Percentiles rank a stretch among this genome's conserved stretches.
phyloP scores from a whole-genome alignment of 2,888 invertebrate species.

The Didymodactylos carnosus region DNA sequence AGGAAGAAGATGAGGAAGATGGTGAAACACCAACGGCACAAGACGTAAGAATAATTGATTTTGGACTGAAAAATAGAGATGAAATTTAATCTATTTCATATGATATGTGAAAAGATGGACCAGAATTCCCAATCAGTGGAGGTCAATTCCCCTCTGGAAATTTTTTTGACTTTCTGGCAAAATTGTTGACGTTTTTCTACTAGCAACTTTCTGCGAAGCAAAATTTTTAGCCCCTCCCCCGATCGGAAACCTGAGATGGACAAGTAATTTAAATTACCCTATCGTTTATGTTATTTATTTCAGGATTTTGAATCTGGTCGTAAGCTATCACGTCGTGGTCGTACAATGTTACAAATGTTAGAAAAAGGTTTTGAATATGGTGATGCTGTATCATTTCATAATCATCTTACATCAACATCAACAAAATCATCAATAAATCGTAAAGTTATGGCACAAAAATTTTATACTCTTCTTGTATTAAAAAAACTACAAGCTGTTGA shows the following conservation, averaged over 20 bases:
- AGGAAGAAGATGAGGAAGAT: neutral
- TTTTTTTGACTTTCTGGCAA: too few relatives aligned
- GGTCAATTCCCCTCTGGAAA: too few relatives aligned
- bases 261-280: too few relatives aligned
- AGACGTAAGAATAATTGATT: neutral
- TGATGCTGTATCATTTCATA: neutral
- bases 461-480: slow-evolving; percentile 86
- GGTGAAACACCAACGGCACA: neutral
- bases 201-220: too few relatives aligned
- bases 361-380: neutral
- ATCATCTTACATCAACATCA: neutral
- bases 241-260: too few relatives aligned
- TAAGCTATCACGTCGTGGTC: slow-evolving; percentile 10
- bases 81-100: neutral
- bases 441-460: slow-evolving; percentile 92
- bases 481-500: slow-evolving; percentile 86
- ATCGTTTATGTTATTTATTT: too few relatives aligned
- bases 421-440: neutral
- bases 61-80: neutral
- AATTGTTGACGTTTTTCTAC: too few relatives aligned
- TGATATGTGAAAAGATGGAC: too few relatives aligned
- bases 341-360: slow-evolving; percentile 3
- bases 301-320: slow-evolving; percentile 3
- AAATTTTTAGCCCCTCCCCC: too few relatives aligned
- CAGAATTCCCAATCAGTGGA: too few relatives aligned